These are phyloP conservation scores for Drosophila ogumai DNA, from an alignment of 1,140 invertebrate genomes.

Conservation along the genomic window DNA sequence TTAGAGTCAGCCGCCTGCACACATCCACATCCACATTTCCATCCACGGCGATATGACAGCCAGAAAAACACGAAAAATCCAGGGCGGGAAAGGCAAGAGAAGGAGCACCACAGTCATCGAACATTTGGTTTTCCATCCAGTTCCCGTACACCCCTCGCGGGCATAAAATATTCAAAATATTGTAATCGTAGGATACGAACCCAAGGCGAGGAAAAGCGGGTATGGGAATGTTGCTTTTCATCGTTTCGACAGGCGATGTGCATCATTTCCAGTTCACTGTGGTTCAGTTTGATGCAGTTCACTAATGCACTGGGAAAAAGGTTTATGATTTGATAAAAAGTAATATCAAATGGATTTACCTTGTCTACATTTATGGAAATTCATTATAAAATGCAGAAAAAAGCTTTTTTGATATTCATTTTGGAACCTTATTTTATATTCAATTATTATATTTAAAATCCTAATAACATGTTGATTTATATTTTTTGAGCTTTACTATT, in stretches of 20 bases:
- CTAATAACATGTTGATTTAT: no score
- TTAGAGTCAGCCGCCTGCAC: constrained; percentile 50
- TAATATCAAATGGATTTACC: background rate
- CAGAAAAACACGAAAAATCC: constrained; percentile 22
- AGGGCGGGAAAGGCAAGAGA: background rate
- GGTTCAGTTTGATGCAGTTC: constrained; percentile 51
- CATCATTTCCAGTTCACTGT: constrained; percentile 79
- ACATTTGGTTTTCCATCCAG: constrained; percentile 36
- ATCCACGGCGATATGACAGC: constrained; percentile 42
- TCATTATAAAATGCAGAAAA: no score
- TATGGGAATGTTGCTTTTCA: constrained; percentile 39
- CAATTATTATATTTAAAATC: no score
- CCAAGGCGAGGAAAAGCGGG: constrained; percentile 32
- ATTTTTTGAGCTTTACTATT: background rate
- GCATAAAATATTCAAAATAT: constrained; percentile 82
- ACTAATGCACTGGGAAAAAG: constrained; percentile 7
- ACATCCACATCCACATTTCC: constrained; percentile 32
- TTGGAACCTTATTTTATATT: no score
- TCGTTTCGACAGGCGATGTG: constrained; percentile 60
- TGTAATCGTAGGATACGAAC: constrained; percentile 68
- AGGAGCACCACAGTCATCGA: constrained; percentile 28
- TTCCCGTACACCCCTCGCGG: constrained; percentile 2
- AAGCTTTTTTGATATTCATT: no score
- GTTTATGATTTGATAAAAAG: no score
- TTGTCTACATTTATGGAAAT: background rate